Conservation (phyloP, 35 echinoderm and acorn worm species). For the Hemicentrotus pulcherrimus region DNA sequence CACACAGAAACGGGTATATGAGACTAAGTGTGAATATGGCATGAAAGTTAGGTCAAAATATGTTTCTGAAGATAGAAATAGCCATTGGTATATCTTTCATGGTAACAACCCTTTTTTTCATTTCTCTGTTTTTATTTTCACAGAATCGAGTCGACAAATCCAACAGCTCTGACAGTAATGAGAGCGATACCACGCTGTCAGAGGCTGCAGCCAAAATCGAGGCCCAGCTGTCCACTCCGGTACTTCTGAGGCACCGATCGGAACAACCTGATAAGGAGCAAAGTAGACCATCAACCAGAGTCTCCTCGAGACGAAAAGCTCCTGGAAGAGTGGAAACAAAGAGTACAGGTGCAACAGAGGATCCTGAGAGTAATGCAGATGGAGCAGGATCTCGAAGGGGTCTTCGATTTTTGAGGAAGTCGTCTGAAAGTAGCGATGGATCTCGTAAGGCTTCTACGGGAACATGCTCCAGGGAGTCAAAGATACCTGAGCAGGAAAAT, state of each 20-base stretch:
- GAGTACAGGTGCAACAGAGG: not conserved
- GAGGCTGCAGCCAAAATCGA: slow-evolving; percentile 43
- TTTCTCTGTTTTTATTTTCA: not conserved
- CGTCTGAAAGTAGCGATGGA: not conserved
- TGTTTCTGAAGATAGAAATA: not conserved
- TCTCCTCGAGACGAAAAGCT: not conserved
- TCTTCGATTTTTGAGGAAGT: not conserved
- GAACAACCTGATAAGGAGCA: not conserved
- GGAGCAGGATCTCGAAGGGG: not conserved
- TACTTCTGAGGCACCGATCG: not conserved
- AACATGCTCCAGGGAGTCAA: not conserved
- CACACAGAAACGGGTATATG: too few relatives aligned
- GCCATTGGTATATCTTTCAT: not conserved
- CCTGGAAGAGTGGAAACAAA: not conserved
- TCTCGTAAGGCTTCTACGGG: not conserved
- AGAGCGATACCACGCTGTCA: not conserved
- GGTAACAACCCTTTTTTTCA: not conserved
- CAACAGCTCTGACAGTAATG: not conserved
- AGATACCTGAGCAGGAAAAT: not conserved
- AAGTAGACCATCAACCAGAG: not conserved
- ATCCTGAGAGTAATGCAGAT: not conserved
- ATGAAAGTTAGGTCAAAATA: too few relatives aligned
- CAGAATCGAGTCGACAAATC: not conserved
- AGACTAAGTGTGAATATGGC: too few relatives aligned
- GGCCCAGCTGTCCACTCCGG: not conserved